Evolutionary conservation across 2,888 invertebrate genomes (phyloP).

Genomic region (Phalera bucephala): DNA sequence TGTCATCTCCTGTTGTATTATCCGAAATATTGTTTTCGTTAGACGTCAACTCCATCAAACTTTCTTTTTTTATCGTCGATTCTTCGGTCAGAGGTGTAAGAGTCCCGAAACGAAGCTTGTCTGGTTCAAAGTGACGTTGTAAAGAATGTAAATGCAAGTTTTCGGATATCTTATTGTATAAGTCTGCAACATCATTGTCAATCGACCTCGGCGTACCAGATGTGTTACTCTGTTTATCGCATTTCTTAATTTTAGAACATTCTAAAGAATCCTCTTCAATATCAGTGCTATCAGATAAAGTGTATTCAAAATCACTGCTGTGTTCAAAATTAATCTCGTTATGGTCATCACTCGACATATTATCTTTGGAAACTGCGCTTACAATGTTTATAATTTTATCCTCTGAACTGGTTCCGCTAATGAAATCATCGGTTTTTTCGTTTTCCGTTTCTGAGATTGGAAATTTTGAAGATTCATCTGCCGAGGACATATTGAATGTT

Average conservation of each 20-base stretch:
- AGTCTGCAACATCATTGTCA: conserved; percentile 58
- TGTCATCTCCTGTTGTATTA: conserved; percentile 26
- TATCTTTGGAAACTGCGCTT: conserved; percentile 41
- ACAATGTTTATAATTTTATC: conserved; percentile 35
- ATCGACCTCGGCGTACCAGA: conserved; percentile 51
- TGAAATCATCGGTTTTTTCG: conserved; percentile 28
- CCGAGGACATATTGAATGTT: conserved; percentile 30
- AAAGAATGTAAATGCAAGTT: conserved; percentile 36
- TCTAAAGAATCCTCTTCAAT: conserved; percentile 66
- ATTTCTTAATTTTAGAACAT: conserved; percentile 20
- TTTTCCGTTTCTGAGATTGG: conserved; percentile 41
- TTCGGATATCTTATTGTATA: conserved; percentile 57
- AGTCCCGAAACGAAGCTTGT: neutral
- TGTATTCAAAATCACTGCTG: conserved; percentile 40
- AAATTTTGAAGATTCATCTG: conserved; percentile 53
- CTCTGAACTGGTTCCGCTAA: conserved; percentile 34
- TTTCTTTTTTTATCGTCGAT: conserved; percentile 50
- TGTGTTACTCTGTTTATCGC: conserved; percentile 36
- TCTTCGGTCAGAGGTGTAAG: conserved; percentile 72
- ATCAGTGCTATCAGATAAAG: conserved; percentile 40
- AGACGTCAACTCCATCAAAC: conserved; percentile 46
- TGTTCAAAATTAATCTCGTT: conserved; percentile 34
- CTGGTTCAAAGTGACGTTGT: neutral
- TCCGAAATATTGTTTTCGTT: conserved; percentile 19
- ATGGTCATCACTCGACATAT: conserved; percentile 27